Conservation (phyloP, 2,113 vertebrate genomes). For the Malurus cyaneus region DNA sequence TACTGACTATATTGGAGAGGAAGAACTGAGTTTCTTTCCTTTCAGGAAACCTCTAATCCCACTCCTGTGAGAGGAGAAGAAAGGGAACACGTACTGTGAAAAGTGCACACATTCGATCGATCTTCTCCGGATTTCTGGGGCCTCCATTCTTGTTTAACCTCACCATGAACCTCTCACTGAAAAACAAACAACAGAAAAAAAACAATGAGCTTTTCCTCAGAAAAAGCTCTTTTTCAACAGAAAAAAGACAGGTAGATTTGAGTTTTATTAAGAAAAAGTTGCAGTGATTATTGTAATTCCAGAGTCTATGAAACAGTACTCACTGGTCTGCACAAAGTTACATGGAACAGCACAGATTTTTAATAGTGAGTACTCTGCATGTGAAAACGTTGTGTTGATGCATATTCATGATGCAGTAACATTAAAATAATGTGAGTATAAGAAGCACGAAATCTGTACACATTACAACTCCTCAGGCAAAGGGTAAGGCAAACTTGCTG, state of each 20-base stretch:
- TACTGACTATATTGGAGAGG: neutral
- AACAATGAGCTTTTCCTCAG: neutral
- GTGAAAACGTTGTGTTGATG: neutral
- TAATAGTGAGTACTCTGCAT: neutral
- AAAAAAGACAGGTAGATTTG: neutral
- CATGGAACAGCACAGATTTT: neutral
- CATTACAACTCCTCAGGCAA: neutral
- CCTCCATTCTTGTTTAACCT: slow-evolving; percentile 96
- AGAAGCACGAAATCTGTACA: neutral
- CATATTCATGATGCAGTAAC: neutral
- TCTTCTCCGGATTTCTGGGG: slow-evolving; percentile 94
- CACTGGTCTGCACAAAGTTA: neutral
- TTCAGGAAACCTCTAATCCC: neutral
- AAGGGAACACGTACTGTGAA: slow-evolving; percentile 85
- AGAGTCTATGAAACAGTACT: neutral
- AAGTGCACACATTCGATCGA: slow-evolving; percentile 92
- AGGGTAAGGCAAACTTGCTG: neutral
- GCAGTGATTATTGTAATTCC: neutral
- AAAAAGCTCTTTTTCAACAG: neutral
- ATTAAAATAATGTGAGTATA: neutral
- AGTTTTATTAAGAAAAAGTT: neutral
- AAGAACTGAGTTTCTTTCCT: neutral
- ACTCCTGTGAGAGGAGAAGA: neutral
- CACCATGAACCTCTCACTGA: slow-evolving; percentile 96
- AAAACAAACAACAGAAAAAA: slow-evolving; percentile 60